phyloP scores from a whole-genome alignment of 2,113 vertebrate species.

The Elephas maximus region DNA sequence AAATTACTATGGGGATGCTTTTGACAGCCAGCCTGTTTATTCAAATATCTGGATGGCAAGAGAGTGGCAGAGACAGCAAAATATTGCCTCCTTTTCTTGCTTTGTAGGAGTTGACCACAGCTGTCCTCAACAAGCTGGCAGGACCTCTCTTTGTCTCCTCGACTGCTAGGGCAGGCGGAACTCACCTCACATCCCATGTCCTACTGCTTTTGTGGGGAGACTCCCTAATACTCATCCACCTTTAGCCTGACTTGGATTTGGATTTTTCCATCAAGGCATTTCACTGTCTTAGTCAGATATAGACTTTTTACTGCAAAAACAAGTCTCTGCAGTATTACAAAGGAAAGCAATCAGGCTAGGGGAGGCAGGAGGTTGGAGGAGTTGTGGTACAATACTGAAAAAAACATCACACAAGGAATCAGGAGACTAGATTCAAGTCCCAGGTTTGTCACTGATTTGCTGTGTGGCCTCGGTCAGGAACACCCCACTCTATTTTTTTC shows the following conservation, averaged over 20 bases:
- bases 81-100: neutral
- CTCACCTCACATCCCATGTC: neutral
- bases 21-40: neutral
- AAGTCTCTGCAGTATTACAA: neutral
- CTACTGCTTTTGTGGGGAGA: neutral
- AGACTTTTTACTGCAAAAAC: neutral
- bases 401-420: neutral
- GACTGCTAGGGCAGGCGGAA: neutral
- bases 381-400: neutral
- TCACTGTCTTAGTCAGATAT: constrained; percentile 29
- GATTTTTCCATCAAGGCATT: neutral
- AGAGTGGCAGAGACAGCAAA: neutral
- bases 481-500: constrained; percentile 1
- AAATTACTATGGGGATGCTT: constrained; percentile 8
- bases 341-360: neutral
- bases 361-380: neutral
- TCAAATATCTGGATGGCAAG: neutral
- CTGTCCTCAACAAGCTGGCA: neutral
- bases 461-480: neutral
- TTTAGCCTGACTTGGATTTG: constrained; percentile 18
- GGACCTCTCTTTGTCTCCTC: neutral
- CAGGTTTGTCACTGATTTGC: neutral
- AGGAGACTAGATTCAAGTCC: neutral
- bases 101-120: neutral
- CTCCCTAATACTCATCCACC: neutral